A percentile compares a stretch with the other conserved stretches of the same genome.
Evolutionary conservation across 1,140 invertebrate species (phyloP).

Genomic region (Drosophila bocki): DNA sequence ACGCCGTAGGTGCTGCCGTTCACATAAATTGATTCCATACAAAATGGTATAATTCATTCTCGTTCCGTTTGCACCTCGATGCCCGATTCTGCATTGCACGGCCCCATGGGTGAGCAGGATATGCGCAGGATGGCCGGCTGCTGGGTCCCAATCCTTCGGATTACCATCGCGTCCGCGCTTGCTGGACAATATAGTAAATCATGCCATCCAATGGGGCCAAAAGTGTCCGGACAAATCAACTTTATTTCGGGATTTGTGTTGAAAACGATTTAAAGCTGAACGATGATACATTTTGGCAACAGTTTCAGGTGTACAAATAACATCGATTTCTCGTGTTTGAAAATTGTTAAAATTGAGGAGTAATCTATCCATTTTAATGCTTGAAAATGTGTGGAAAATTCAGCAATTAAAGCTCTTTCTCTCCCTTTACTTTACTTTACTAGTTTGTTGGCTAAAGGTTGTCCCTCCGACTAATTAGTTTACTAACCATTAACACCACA

Average conservation of each 20-base stretch:
- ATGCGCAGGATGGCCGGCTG: constrained; percentile 9
- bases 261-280: constrained; percentile 20
- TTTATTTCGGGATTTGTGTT: constrained; percentile 29
- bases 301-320: background rate
- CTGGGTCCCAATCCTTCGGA: constrained; percentile 28
- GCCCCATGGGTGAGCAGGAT: constrained; percentile 4
- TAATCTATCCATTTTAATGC: background rate
- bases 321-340: background rate
- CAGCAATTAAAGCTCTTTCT: background rate
- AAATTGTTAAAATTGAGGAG: background rate
- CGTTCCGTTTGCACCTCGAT: constrained; percentile 53
- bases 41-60: constrained; percentile 68
- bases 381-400: background rate
- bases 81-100: constrained; percentile 20
- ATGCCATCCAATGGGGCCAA: constrained; percentile 21
- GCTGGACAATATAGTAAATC: constrained; percentile 50
- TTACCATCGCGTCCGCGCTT: constrained; percentile 38
- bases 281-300: background rate
- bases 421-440: background rate
- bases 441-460: background rate
- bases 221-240: constrained; percentile 37
- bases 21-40: constrained; percentile 73
- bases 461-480: constrained; percentile 28
- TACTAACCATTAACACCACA: constrained; percentile 46
- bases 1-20: constrained; percentile 15